These are phyloP conservation scores for Pantherophis guttatus DNA, from an alignment of 2,113 vertebrate genomes.

Conservation along the genomic window DNA sequence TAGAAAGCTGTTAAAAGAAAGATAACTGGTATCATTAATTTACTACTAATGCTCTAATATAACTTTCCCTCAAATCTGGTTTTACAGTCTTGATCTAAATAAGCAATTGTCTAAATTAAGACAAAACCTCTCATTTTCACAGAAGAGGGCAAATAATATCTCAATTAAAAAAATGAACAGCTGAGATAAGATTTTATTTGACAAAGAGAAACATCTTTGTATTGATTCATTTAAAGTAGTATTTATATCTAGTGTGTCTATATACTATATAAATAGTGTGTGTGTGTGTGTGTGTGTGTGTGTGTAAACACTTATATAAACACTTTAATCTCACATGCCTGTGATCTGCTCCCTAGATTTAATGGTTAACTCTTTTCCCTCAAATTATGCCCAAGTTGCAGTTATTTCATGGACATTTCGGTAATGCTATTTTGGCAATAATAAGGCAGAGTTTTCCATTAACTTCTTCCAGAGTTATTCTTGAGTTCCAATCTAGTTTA, in stretches of 20 bases:
- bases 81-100: slow-evolving; percentile 1
- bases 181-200: slow-evolving; percentile 20
- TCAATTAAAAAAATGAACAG: background rate
- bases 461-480: background rate
- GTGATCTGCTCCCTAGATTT: background rate
- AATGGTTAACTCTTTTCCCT: background rate
- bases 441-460: background rate
- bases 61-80: background rate
- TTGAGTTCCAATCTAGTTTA: background rate
- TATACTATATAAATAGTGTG: background rate
- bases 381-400: background rate
- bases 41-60: background rate
- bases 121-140: background rate
- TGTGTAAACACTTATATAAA: background rate
- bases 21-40: background rate
- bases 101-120: background rate
- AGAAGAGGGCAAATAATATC: background rate
- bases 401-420: background rate
- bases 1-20: slow-evolving; percentile 8
- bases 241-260: background rate
- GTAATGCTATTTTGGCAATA: background rate
- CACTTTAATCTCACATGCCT: background rate
- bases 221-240: slow-evolving; percentile 2
- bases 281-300: no score
- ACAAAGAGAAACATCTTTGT: slow-evolving; percentile 13